These are phyloP conservation scores for Anser cygnoides DNA, from an alignment of 2,113 vertebrate genomes.

Conservation along the genomic window DNA sequence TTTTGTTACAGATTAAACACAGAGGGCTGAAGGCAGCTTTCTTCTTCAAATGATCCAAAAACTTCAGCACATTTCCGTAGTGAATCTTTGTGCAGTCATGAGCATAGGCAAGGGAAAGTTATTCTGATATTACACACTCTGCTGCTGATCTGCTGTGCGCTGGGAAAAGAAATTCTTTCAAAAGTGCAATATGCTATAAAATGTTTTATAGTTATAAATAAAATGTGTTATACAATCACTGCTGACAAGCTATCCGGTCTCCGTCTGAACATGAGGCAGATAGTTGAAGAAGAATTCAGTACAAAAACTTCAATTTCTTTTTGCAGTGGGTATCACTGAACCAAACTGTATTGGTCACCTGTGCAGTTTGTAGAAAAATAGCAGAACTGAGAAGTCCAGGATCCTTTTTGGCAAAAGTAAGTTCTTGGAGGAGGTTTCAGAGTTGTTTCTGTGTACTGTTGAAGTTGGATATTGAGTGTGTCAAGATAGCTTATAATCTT, in stretches of 20 bases:
- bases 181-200: not conserved
- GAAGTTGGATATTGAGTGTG: not conserved
- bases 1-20: not conserved
- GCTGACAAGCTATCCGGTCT: not conserved
- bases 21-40: not conserved
- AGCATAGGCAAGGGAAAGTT: not conserved
- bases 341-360: not conserved
- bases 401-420: not conserved
- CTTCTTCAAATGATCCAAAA: slow-evolving; percentile 9
- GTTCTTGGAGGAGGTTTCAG: not conserved
- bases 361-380: not conserved
- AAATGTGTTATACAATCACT: not conserved
- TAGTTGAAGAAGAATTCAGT: not conserved
- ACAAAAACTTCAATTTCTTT: not conserved
- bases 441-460: not conserved
- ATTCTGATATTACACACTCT: not conserved
- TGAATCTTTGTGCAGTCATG: not conserved
- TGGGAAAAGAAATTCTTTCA: not conserved
- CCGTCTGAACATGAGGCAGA: not conserved
- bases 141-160: not conserved
- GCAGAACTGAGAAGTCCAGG: not conserved
- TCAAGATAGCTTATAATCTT: not conserved
- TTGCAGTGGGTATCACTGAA: not conserved
- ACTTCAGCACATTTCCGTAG: not conserved
- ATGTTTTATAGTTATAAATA: not conserved